Evolutionary conservation across 2,797 vertebrate genomes (phyloP), one percentile per base, ranked within the genome.

Genomic region (Cottoperca gobio): DNA sequence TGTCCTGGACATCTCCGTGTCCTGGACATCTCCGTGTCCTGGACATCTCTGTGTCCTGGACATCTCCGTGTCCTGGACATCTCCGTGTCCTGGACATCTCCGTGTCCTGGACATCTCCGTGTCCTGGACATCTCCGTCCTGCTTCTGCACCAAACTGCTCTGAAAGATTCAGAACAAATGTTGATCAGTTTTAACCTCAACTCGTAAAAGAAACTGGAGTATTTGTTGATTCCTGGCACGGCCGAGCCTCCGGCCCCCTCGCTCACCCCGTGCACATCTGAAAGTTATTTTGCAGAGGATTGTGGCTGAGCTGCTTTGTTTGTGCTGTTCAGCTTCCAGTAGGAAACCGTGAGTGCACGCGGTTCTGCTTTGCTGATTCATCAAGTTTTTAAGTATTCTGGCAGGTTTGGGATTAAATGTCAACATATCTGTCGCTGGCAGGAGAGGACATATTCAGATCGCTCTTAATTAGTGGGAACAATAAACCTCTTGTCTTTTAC

Each of bases 251-350:
- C 3, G 3, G 45, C 45, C 59, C 54, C 54, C 57, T 73, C 67
- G 60, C 68, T 73, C 68, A 33, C 17, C 11, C 46, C 55, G 49
- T 11, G 24, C 70, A 85, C 84, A 86, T 82, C 78, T 89, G 88
- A 79, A 82, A 64, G 67, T 10, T 19, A 66, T 86, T 88, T 35
- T 16, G 37, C 28, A 17, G 39, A 37, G 42, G 24, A 9, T 4
- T 24, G 43, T 9, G 35, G 63, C 57, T 21, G 66, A 37, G 46
- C 7, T 12, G 62, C 46, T 21, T 71, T 60, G 72, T 79, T 84
- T 81, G 62, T 55, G 65, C 53, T 49, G 48, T 39, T 65, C 37
- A n/a, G 42, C 43, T 31, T 75, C 45, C 43, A 82, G 67, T 2
- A 69, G 52, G 57, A 43, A 73, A 73, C 60, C 6, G 50, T 53